A percentile compares a stretch with the other conserved stretches of the same genome.
Conservation (phyloP, 2,797 vertebrate genomes). For the Helicolenus hilgendorfi region DNA sequence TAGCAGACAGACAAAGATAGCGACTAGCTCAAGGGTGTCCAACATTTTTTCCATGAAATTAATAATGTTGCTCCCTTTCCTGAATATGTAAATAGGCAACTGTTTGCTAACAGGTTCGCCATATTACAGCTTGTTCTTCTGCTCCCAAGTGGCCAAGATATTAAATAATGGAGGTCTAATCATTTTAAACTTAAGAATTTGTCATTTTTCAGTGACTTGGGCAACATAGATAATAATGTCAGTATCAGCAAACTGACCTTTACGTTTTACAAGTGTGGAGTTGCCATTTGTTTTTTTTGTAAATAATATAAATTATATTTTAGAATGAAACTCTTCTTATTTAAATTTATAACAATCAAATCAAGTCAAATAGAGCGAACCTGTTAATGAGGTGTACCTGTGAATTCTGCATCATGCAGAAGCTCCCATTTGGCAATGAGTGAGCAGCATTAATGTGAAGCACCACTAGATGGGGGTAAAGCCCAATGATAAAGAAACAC, state of each 20-base stretch:
- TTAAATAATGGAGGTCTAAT: background rate
- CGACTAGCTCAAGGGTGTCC: background rate
- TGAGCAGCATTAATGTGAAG: background rate
- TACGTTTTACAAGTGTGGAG: background rate
- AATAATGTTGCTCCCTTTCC: background rate
- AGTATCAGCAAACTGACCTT: background rate
- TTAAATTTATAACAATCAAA: background rate
- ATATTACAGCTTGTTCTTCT: too few relatives aligned
- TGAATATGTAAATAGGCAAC: background rate
- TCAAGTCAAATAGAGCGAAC: background rate
- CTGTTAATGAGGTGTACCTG: background rate
- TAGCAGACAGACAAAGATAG: background rate
- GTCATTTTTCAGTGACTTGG: background rate
- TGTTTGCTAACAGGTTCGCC: background rate
- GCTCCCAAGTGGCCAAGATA: background rate
- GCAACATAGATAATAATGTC: background rate
- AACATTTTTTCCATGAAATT: background rate
- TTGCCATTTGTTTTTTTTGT: background rate
- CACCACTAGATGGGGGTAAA: constrained; percentile 78
- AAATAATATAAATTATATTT: background rate
- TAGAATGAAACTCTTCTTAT: background rate
- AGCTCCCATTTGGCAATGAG: background rate
- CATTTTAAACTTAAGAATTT: background rate
- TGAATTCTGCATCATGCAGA: background rate
- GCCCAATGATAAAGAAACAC: constrained; percentile 2